Evolutionary conservation across 2,797 vertebrate genomes (phyloP), one percentile per base, ranked within the genome.

Genomic region (Aselliscus stoliczkanus): DNA sequence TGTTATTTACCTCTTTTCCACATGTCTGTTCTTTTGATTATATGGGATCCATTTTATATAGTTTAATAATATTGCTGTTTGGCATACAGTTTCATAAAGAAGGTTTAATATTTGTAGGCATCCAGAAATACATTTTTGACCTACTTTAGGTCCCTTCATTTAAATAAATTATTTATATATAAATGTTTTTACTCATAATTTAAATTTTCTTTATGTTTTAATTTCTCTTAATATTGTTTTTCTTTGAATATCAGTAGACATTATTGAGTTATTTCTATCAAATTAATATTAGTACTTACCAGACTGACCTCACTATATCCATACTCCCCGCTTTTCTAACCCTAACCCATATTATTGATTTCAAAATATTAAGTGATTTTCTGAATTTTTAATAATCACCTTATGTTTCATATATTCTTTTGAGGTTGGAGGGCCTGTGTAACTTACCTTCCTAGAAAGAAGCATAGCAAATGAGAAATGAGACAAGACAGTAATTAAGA

Each of bases 401-500:
- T 85, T 95, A 44, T 8, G 9, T 84, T 83, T 87, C 23, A 72
- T 17, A 67, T 67, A 37, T 8, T 72, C 14, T 54, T 90, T 47
- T 84, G 73, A 88, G 54, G 1, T 69, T 60, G 9, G 4, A 73
- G 13, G 23, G 18, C 12, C 12, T 81, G 1, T 81, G 65, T 80
- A 93, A 90, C 85, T 94, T 91, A 64, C 12, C 37, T 93, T 93
- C 37, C 62, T 93, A 77, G 60, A 85, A 90, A 85, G 54, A 90
- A n/a, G 11, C 15, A 91, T 65, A 37, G 39, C 50, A 87, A 83
- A 72, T 84, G 70, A 95, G 65, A 96, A 90, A 80, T 84, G 37
- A 97, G 60, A 87, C 39, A 83, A 93, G 88, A 90, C 50, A 77
- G 31, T 94, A 82, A 97, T 96, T 97, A 95, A 97, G 92, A 73